Percentiles rank a stretch among this genome's conserved stretches.
Evolutionary conservation across 2,797 vertebrate species (phyloP).

Genomic region (Miichthys miiuy): DNA sequence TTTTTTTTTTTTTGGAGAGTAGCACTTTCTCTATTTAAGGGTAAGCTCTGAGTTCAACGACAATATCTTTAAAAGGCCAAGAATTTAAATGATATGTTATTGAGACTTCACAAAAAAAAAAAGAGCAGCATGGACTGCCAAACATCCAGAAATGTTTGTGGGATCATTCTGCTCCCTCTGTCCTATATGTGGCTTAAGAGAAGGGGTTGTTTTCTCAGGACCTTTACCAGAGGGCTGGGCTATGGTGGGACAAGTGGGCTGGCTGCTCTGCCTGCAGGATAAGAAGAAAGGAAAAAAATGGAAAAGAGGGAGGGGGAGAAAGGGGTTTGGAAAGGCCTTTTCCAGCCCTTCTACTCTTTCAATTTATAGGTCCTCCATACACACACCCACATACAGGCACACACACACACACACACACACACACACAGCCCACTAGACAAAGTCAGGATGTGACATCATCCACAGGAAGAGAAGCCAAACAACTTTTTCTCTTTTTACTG

Average conservation of each 20-base stretch:
- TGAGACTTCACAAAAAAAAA: constrained; percentile 42
- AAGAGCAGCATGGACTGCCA: constrained; percentile 45
- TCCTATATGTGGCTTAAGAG: constrained; percentile 63
- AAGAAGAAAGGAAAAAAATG: constrained; percentile 48
- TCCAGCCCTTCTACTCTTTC: constrained; percentile 72
- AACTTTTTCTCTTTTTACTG: constrained; percentile 72
- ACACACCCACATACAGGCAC: constrained; percentile 64
- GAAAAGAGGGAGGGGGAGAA: constrained; percentile 52
- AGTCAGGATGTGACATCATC: constrained; percentile 97
- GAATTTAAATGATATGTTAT: constrained; percentile 79
- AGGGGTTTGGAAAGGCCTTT: constrained; percentile 61
- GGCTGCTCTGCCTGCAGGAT: constrained; percentile 55
- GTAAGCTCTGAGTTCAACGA: constrained; percentile 34
- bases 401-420: constrained; percentile 26
- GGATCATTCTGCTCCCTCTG: constrained; percentile 60
- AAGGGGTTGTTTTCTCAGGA: constrained; percentile 74
- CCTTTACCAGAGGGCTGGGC: constrained; percentile 69
- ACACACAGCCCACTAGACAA: constrained; percentile 73
- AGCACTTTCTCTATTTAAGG: constrained; percentile 47
- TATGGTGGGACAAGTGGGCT: constrained; percentile 56
- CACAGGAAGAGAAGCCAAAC: constrained; percentile 86
- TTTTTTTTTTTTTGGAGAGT: not conserved
- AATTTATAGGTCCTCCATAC: constrained; percentile 74
- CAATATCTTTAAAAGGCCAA: constrained; percentile 66
- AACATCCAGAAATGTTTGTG: constrained; percentile 75